Evolutionary conservation across 2,113 vertebrate genomes (phyloP).

Genomic region (Litocranius walleri): DNA sequence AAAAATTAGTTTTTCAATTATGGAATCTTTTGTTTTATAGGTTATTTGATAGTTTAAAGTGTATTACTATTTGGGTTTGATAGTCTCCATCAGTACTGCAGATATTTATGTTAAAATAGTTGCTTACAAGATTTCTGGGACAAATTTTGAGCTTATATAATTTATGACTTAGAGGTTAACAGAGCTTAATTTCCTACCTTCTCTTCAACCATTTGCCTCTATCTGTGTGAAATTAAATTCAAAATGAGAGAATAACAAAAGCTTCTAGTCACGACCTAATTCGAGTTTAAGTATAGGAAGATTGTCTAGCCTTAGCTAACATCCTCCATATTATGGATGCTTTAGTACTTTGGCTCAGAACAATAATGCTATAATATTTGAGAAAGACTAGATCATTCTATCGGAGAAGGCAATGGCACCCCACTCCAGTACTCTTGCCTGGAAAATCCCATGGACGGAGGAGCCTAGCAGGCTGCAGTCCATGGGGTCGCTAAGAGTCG

Average conservation of each 20-base stretch:
- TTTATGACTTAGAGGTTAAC: conserved; percentile 20
- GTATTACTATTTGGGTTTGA: background rate
- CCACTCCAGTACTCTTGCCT: background rate
- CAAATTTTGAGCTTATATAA: background rate
- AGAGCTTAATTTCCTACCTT: background rate
- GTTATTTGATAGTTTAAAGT: background rate
- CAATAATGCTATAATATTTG: background rate
- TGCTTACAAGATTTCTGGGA: background rate
- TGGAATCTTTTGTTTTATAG: conserved; percentile 36
- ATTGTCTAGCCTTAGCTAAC: background rate
- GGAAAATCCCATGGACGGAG: background rate
- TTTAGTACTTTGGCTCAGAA: background rate
- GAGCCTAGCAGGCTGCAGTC: background rate
- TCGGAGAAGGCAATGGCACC: background rate
- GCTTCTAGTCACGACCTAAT: background rate
- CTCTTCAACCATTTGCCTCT: background rate
- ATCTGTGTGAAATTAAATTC: background rate
- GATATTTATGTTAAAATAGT: background rate
- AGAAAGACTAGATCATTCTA: background rate
- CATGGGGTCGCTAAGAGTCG: background rate
- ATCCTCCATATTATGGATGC: background rate
- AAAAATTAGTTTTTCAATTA: background rate
- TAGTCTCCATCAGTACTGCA: background rate
- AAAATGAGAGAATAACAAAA: background rate
- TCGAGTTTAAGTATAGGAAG: background rate